Evolutionary conservation across 1,140 invertebrate species (phyloP).

Genomic region (Dolichoris vasculosae): DNA sequence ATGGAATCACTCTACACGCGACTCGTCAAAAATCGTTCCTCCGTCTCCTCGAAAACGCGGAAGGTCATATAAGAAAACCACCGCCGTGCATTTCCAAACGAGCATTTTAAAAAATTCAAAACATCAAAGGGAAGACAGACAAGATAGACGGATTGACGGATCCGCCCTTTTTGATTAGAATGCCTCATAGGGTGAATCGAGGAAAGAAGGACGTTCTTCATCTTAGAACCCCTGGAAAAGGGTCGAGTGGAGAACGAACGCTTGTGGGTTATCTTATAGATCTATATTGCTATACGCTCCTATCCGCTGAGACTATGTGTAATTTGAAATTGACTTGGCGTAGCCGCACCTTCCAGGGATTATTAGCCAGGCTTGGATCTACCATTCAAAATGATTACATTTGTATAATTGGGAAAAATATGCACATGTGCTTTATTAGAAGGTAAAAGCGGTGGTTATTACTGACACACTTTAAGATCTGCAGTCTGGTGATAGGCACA

Average conservation of each 20-base stretch:
- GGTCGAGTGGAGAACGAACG: background rate
- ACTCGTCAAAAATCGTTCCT: background rate
- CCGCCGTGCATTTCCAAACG: background rate
- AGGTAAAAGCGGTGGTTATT: slow-evolving; percentile 19
- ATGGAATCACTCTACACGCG: background rate
- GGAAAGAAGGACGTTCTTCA: background rate
- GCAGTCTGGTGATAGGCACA: background rate
- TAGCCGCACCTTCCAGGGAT: background rate
- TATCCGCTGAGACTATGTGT: background rate
- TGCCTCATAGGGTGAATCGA: background rate
- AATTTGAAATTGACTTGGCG: slow-evolving; percentile 35
- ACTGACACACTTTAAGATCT: slow-evolving; percentile 32
- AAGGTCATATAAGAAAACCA: background rate
- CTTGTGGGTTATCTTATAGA: background rate
- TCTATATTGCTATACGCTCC: background rate
- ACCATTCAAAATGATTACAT: slow-evolving; percentile 18
- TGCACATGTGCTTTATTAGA: slow-evolving; percentile 12
- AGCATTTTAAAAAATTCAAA: slow-evolving; percentile 39
- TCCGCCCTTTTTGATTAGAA: slow-evolving; percentile 19
- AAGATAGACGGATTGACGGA: background rate
- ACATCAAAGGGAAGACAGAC: slow-evolving; percentile 24
- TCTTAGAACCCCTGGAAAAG: background rate
- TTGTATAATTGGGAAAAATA: slow-evolving; percentile 26
- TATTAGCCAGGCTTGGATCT: background rate
- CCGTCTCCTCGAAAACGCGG: background rate